Evolutionary conservation across 30 jellyfish, hydroid and myxozoan species (phyloP).

Genomic region (Rhopilema esculentum): DNA sequence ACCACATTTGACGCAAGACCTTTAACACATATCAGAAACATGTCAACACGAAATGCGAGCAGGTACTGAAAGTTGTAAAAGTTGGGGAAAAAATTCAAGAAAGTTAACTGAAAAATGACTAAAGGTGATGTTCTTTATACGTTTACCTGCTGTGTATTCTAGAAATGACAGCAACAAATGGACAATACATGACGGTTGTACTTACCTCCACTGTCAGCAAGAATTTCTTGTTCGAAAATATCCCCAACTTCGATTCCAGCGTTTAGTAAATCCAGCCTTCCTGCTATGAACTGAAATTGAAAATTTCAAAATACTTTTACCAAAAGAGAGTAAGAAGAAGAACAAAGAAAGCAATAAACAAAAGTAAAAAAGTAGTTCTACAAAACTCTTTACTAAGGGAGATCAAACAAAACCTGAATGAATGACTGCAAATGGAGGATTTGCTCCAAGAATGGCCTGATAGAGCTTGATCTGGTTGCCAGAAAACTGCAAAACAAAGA

Average conservation of each 20-base stretch:
- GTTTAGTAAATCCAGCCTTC: slow-evolving; percentile 87
- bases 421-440: slow-evolving; percentile 88
- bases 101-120: too few species aligned
- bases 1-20: too few species aligned
- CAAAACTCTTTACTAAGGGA: not conserved
- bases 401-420: slow-evolving; percentile 73
- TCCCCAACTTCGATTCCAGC: slow-evolving; percentile 88
- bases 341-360: not conserved
- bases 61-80: too few species aligned
- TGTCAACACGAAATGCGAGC: too few species aligned
- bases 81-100: too few species aligned
- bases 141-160: too few species aligned
- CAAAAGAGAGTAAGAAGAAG: not conserved
- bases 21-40: too few species aligned
- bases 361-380: not conserved
- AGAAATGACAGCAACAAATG: too few species aligned
- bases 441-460: slow-evolving; percentile 80
- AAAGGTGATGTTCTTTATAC: too few species aligned
- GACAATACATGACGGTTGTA: too few species aligned
- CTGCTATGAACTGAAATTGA: slow-evolving; percentile 84
- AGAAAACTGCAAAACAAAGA: slow-evolving; percentile 67
- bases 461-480: slow-evolving; percentile 71
- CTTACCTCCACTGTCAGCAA: slow-evolving; percentile 73
- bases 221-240: slow-evolving; percentile 84
- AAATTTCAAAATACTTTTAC: not conserved